A percentile compares a stretch with the other conserved stretches of the same genome.
Conservation (phyloP, 2,797 vertebrate genomes). For the Pempheris klunzingeri region DNA sequence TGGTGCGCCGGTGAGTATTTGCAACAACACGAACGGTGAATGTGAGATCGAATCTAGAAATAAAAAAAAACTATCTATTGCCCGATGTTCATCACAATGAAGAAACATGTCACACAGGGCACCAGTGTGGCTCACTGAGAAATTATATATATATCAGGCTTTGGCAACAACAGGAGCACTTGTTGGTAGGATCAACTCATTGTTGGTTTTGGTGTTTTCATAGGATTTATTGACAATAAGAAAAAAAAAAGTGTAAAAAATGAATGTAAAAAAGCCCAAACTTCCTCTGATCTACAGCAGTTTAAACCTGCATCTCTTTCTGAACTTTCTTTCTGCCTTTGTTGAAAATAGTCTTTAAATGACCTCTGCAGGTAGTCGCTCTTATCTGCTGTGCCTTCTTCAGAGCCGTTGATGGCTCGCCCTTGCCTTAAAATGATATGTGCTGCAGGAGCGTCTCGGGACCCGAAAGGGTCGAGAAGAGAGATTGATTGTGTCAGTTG, state of each 20-base stretch:
- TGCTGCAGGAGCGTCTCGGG: conserved; percentile 21
- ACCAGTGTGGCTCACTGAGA: background rate
- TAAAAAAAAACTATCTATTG: conserved; percentile 3
- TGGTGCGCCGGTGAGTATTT: no score
- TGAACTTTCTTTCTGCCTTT: conserved; percentile 3
- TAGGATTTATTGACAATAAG: background rate
- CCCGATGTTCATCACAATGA: background rate
- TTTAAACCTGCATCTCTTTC: conserved; percentile 5
- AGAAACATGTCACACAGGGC: background rate
- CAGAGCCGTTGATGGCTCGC: conserved; percentile 29
- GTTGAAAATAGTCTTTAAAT: conserved; percentile 30
- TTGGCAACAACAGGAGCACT: background rate
- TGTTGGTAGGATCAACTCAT: background rate
- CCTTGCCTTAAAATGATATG: conserved; percentile 34
- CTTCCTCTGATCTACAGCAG: background rate
- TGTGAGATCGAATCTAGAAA: background rate
- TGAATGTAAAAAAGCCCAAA: background rate
- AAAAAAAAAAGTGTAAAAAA: background rate
- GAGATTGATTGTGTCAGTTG: conserved; percentile 55
- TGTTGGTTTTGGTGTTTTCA: background rate
- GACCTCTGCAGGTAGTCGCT: conserved; percentile 41
- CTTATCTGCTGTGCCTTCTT: conserved; percentile 46
- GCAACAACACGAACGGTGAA: background rate
- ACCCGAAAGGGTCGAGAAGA: conserved; percentile 19
- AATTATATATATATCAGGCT: no score